Evolutionary conservation across 2,113 vertebrate species (phyloP).

Genomic region (Lepidothrix coronata): DNA sequence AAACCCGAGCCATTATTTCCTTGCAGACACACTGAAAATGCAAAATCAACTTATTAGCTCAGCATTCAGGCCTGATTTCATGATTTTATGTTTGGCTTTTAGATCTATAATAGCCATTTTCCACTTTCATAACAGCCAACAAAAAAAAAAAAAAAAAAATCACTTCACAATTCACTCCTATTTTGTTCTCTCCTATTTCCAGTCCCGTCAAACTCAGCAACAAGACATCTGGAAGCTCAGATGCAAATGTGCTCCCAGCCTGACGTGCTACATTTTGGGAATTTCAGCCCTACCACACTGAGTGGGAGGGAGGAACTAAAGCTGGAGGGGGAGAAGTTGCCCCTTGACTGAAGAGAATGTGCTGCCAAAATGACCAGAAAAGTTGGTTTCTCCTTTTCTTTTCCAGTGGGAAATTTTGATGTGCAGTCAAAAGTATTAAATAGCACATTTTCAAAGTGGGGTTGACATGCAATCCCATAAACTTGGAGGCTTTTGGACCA

Average conservation of each 20-base stretch:
- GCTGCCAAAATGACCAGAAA: neutral
- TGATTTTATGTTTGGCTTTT: constrained; percentile 57
- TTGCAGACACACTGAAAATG: neutral
- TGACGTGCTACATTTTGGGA: neutral
- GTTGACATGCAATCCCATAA: neutral
- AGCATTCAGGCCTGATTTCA: constrained; percentile 46
- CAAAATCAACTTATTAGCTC: constrained; percentile 31
- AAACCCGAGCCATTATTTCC: neutral
- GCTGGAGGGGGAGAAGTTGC: neutral
- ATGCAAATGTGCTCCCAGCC: neutral
- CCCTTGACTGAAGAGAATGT: neutral
- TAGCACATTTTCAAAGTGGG: neutral
- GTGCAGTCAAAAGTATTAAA: neutral
- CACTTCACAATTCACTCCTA: neutral
- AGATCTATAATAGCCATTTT: neutral
- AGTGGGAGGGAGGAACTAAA: neutral
- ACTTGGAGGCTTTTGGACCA: neutral
- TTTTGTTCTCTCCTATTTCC: neutral
- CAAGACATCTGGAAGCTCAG: constrained; percentile 36
- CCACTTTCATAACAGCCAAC: neutral
- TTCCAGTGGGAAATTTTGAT: neutral
- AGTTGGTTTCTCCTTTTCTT: neutral
- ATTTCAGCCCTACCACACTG: neutral
- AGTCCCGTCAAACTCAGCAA: neutral
- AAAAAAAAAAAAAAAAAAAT: neutral